Percentiles rank a stretch among this genome's conserved stretches.
These are phyloP conservation scores for Morbakka virulenta DNA, from an alignment of 30 jellyfish, hydroid and myxozoan species.

Conservation along the genomic window DNA sequence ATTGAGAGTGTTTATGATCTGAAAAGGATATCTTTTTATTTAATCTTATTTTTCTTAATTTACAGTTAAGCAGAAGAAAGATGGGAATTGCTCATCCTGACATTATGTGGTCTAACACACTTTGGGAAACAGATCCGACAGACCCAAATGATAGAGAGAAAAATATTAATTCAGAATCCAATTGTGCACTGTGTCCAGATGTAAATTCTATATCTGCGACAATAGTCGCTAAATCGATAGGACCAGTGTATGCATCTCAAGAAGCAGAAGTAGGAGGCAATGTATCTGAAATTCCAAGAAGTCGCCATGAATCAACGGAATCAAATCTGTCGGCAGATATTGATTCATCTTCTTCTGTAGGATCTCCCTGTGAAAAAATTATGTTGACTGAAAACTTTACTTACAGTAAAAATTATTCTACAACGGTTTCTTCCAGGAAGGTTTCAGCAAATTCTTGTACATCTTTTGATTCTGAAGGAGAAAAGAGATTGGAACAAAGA, in stretches of 20 bases:
- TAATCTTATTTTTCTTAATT: too few species aligned
- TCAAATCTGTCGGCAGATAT: neutral
- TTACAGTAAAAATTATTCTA: neutral
- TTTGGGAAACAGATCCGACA: too few species aligned
- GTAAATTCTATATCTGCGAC: too few species aligned
- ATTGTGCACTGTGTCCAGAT: too few species aligned
- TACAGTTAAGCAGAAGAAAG: too few species aligned
- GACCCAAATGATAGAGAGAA: too few species aligned
- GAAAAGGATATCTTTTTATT: too few species aligned
- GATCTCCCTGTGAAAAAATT: neutral
- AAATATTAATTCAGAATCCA: too few species aligned
- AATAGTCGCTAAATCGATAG: too few species aligned
- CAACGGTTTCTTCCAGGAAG: neutral
- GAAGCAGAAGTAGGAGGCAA: neutral
- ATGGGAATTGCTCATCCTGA: too few species aligned
- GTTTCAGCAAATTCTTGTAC: neutral
- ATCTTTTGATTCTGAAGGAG: neutral
- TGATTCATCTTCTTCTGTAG: neutral
- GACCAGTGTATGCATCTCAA: neutral
- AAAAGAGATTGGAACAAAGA: neutral
- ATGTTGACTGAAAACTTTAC: neutral
- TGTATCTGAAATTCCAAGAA: neutral
- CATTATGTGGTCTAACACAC: too few species aligned
- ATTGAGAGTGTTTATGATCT: too few species aligned
- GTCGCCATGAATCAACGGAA: neutral